Base-by-base conservation (phyloP, 2,888 invertebrate species). In the Nebria salina region DNA sequence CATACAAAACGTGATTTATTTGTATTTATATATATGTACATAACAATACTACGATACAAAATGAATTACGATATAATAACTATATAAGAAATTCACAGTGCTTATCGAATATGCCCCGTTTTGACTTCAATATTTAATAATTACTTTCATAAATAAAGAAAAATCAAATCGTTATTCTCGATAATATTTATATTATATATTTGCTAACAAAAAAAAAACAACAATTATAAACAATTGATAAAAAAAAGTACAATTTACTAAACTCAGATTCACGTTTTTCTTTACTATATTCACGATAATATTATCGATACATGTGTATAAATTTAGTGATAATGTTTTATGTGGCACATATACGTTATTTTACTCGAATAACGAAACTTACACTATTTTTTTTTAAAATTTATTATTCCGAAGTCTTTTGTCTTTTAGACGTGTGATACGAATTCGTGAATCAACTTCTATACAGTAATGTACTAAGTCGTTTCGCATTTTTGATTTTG, bases 21-120 rank as follows among this genome's bases (percentile, higher is more conserved):
- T 72, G 70, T 73, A n/a, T 66, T 70, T 73, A 73, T 74, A 77
- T 66, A 64, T 78, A 78, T 73, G 72, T 78, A 78, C 78, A 80
- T 75, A 80, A 72, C 80, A 80, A 70, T 70, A 41, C 75, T 80
- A 80, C 80, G 70, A 75, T 75, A 80, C 75, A 80, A 80, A 80
- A 80, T 75, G 42, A 80, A 75, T 75, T 80, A 80, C 75, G 70
- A 75, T 80, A 79, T 79, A 70, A 70, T 79, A 80, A 80, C 80
- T 80, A 80, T 75, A 54, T 6, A 80, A 80, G 79, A 75, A 54
- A 79, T 79, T 80, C 75, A 80, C 80, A 80, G 75, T 73, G 34
- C 34, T 25, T 54, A 42, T 64, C 64, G 25, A 20, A 54, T 34
- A 34, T 70, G 26, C n/a, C 15, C 3, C 20, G 20, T 68, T 68